phyloP scores from a whole-genome alignment of 2,113 vertebrate species.

The Leucopsar rothschildi region DNA sequence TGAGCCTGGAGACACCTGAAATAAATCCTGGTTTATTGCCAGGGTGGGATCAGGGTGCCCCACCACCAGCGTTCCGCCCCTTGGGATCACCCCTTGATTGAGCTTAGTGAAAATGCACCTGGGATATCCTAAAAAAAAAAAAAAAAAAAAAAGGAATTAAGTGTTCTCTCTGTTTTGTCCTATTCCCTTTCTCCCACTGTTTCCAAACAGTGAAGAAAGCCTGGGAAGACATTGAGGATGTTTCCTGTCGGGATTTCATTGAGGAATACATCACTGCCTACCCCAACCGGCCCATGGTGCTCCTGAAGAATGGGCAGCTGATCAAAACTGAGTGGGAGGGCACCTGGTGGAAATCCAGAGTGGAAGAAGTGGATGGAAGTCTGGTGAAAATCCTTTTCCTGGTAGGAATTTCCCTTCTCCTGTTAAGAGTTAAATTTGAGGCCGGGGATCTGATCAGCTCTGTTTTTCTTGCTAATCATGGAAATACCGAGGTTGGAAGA shows the following conservation, averaged over 20 bases:
- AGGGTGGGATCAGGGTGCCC: neutral
- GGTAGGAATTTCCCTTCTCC: constrained; percentile 68
- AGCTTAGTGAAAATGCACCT: neutral
- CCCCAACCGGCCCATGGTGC: constrained; percentile 96
- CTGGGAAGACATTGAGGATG: constrained; percentile 97
- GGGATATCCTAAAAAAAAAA: neutral
- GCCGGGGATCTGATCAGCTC: fast-evolving
- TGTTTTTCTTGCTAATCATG: neutral
- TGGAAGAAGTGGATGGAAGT: constrained; percentile 97
- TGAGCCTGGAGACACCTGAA: neutral
- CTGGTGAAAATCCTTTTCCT: constrained; percentile 97
- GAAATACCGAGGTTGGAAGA: neutral
- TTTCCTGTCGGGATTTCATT: constrained; percentile 93
- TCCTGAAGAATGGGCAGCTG: constrained; percentile 91
- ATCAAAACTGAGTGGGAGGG: constrained; percentile 99
- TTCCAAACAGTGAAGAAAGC: constrained; percentile 81
- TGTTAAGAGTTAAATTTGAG: fast-evolving
- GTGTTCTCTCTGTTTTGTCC: fast-evolving
- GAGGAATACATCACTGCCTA: constrained; percentile 96
- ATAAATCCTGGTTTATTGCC: neutral
- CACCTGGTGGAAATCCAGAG: constrained; percentile 97
- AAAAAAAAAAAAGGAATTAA: neutral
- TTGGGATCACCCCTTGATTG: fast-evolving
- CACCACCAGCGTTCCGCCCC: fast-evolving
- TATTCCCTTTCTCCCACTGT: neutral